phyloP scores from a whole-genome alignment of 2,797 vertebrate genomes.

The Enteromius viviparus region DNA sequence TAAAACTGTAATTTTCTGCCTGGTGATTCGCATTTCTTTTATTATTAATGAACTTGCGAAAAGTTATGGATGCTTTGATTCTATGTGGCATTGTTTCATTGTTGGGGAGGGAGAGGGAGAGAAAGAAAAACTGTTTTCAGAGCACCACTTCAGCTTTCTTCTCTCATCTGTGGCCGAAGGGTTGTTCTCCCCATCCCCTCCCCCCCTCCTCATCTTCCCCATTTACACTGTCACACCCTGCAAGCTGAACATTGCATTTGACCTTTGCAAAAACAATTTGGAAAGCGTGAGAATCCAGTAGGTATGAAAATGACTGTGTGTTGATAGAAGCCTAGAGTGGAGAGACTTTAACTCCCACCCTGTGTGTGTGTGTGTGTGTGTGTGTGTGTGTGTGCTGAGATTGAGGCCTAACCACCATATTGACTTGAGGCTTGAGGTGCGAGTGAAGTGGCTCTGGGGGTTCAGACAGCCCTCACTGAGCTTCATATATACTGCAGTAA shows the following conservation, averaged over 20 bases:
- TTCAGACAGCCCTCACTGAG: constrained; percentile 39
- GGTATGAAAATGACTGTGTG: constrained; percentile 57
- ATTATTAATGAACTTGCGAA: constrained; percentile 47
- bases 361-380: too few species aligned
- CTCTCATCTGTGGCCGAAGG: constrained; percentile 14
- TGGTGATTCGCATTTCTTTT: constrained; percentile 23
- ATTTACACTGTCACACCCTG: constrained; percentile 48
- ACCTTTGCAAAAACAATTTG: constrained; percentile 65
- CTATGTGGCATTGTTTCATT: constrained; percentile 32
- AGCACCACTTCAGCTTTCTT: constrained; percentile 11
- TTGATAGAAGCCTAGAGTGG: constrained; percentile 43
- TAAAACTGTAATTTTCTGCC: constrained; percentile 35
- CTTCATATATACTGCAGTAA: constrained; percentile 44
- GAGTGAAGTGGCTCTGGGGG: constrained; percentile 40
- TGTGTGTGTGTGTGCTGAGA: neutral
- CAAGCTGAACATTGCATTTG: constrained; percentile 58
- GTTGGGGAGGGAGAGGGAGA: neutral
- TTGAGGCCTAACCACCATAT: constrained; percentile 27
- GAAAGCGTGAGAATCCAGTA: constrained; percentile 50
- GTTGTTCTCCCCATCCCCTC: neutral
- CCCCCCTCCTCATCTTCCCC: constrained; percentile 23
- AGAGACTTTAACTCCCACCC: constrained; percentile 44
- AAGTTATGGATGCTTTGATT: constrained; percentile 40
- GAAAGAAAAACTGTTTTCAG: constrained; percentile 17
- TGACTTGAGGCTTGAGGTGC: constrained; percentile 41